Evolutionary conservation across 2,888 invertebrate species (phyloP).

Genomic region (Spisula subtruncata): DNA sequence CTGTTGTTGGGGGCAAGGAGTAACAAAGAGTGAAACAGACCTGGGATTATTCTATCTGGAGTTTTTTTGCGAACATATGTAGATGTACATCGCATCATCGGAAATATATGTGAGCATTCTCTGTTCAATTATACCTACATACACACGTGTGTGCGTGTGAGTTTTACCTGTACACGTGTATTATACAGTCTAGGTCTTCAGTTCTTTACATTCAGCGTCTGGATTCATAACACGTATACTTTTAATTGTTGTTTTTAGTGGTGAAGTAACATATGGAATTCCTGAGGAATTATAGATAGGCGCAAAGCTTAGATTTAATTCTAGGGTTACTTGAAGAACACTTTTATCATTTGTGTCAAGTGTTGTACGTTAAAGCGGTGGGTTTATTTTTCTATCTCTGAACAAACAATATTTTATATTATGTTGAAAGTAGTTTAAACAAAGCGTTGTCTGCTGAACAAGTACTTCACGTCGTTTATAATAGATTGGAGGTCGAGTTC

Average conservation of each 20-base stretch:
- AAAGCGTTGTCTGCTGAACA: not conserved
- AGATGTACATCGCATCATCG: no score
- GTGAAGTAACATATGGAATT: not conserved
- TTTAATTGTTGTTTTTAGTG: not conserved
- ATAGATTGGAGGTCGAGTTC: not conserved
- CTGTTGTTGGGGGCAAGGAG: no score
- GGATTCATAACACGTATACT: not conserved
- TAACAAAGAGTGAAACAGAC: no score
- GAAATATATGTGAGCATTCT: no score
- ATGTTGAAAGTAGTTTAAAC: not conserved
- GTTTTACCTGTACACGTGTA: not conserved
- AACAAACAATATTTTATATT: conserved; percentile 12
- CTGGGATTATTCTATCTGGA: no score
- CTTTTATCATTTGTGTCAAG: conserved; percentile 43
- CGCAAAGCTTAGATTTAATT: not conserved
- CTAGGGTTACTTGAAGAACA: not conserved
- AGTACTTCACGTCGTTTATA: not conserved
- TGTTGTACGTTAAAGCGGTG: conserved; percentile 18
- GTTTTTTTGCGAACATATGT: no score
- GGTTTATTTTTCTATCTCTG: conserved; percentile 42
- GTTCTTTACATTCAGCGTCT: not conserved
- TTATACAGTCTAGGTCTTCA: not conserved
- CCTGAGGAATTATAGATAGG: not conserved
- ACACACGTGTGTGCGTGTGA: no score
- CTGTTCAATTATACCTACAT: not conserved